phyloP scores from a whole-genome alignment of 1,140 invertebrate genomes.

The Drosophila burlai region DNA sequence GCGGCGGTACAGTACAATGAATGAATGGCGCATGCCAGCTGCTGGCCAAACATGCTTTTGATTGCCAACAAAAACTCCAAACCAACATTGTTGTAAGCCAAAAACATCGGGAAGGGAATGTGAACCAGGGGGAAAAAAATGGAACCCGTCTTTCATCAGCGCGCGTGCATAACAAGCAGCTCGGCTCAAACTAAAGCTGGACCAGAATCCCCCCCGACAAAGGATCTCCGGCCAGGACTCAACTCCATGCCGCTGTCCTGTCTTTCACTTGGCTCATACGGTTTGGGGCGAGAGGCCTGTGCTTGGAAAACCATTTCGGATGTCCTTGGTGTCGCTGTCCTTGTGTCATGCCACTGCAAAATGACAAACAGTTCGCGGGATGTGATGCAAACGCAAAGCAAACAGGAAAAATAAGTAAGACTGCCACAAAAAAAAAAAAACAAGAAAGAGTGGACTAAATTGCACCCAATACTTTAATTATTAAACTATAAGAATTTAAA shows the following conservation, averaged over 20 bases:
- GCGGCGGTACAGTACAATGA: conserved; percentile 55
- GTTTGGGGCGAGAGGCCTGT: conserved; percentile 26
- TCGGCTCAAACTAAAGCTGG: conserved; percentile 53
- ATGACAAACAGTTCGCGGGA: conserved; percentile 73
- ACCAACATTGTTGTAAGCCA: conserved; percentile 46
- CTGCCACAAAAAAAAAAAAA: not conserved
- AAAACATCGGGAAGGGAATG: conserved; percentile 24
- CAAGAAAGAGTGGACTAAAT: not conserved
- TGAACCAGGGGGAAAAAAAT: conserved; percentile 23
- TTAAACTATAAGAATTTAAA: not conserved
- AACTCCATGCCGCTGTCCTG: conserved; percentile 22
- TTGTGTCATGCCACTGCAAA: conserved; percentile 67
- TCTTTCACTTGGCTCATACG: conserved; percentile 63
- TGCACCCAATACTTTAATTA: conserved; percentile 13
- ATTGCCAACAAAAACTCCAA: conserved; percentile 64
- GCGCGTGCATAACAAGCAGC: conserved; percentile 76
- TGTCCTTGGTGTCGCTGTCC: conserved; percentile 60
- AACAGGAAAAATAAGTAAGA: conserved; percentile 23
- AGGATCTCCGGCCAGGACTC: conserved; percentile 32
- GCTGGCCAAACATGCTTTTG: conserved; percentile 81
- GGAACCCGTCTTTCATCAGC: conserved; percentile 71
- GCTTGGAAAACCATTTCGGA: conserved; percentile 64
- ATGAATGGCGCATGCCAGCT: conserved; percentile 82
- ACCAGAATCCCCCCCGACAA: conserved; percentile 23
- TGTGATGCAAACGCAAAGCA: conserved; percentile 34